Evolutionary conservation across 2,113 vertebrate genomes (phyloP), one percentile per base, ranked within the genome.

Genomic region (Diglossa brunneiventris): DNA sequence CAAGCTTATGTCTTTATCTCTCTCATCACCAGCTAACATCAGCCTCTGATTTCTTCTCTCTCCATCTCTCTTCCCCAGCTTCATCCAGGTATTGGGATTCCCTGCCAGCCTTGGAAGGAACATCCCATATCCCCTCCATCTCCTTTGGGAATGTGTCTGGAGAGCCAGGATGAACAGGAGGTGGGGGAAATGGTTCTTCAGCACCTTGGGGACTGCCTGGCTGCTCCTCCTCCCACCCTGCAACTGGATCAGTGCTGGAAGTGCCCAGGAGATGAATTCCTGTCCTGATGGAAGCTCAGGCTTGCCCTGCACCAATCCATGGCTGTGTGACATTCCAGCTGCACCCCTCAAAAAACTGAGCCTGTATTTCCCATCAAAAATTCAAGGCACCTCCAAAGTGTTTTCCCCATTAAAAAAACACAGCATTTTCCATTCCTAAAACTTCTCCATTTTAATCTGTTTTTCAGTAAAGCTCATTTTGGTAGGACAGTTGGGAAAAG

Each of bases 21-120:
- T 53, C 35, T 59, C 56, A 39, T 39, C 61, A 64, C 0, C 0
- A 80, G 22, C 13, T 37, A 55, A 23, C 20, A 10, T 1, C 18
- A 42, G 28, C 5, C 70, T 73, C 46, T 86, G 3, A 31, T 37
- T 55, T 35, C 23, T 79, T 28, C 68, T n/a, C 68, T 50, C 63
- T 58, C 50, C 37, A 31, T 9, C 31, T 35, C 49, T 62, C 62
- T 41, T 64, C 31, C n/a, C 46, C 31, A 66, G 21, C 62, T 73
- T 50, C 63, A 75, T 13, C 30, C 91, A 53, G 37, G 44, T 14
- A 28, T 0, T 50, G 41, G 49, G 28, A 61, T 80, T 47, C 74
- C 68, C 63, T 74, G 46, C 9, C 31, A 58, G 30, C 63, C 68
- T 44, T 15, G 16, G 14, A 8, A 74, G 30, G 18, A 88, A 41